Conservation (phyloP, 1,140 invertebrate genomes). For the Belonocnema kinseyi region DNA sequence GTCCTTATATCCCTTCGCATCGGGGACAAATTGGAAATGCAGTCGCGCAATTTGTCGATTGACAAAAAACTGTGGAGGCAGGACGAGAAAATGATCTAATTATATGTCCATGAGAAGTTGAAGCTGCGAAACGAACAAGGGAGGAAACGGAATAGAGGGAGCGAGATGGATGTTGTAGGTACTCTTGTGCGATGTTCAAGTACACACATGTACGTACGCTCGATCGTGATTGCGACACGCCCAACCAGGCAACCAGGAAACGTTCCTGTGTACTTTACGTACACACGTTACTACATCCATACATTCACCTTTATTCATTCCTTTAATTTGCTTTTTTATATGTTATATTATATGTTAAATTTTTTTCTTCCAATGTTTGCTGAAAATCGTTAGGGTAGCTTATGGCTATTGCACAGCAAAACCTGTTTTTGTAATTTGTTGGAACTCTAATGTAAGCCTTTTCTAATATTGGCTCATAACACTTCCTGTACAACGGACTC, state of each 20-base stretch:
- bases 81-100: conserved; percentile 47
- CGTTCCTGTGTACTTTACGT: conserved; percentile 37
- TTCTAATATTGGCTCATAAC: too few relatives aligned
- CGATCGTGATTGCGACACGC: conserved; percentile 52
- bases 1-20: conserved; percentile 9
- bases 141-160: conserved; percentile 10
- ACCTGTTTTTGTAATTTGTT: too few relatives aligned
- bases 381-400: too few relatives aligned
- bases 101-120: conserved; percentile 37
- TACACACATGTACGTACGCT: conserved; percentile 21
- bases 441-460: too few relatives aligned
- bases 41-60: conserved; percentile 45
- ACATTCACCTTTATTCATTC: neutral
- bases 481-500: too few relatives aligned
- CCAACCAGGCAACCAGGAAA: conserved; percentile 57
- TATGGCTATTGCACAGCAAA: too few relatives aligned
- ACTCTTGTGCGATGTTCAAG: conserved; percentile 13
- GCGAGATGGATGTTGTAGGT: conserved; percentile 11
- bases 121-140: conserved; percentile 28
- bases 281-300: neutral
- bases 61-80: conserved; percentile 38
- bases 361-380: neutral
- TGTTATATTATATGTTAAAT: neutral
- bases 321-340: neutral
- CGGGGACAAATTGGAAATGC: conserved; percentile 41